A percentile compares a stretch with the other conserved stretches of the same genome.
Conservation (phyloP, 1,140 invertebrate genomes). For the Aphelenchoides besseyi region DNA sequence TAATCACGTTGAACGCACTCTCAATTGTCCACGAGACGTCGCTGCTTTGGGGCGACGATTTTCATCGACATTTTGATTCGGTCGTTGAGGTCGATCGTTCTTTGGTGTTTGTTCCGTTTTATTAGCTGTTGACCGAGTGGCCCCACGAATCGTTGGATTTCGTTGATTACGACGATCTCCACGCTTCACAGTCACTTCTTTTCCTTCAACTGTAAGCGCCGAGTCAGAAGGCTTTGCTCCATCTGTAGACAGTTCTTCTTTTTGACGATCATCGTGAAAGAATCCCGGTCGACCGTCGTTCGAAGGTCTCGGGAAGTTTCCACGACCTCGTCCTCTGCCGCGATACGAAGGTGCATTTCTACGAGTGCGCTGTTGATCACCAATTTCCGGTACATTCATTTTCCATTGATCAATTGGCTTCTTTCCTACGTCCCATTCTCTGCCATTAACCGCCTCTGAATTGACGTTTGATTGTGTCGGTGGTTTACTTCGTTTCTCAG, state of each 20-base stretch:
- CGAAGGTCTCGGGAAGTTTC: too few relatives aligned
- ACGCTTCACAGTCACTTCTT: neutral
- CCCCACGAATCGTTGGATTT: neutral
- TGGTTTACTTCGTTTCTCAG: neutral
- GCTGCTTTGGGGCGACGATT: neutral
- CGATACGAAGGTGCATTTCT: neutral
- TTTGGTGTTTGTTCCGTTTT: neutral
- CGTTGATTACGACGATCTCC: neutral
- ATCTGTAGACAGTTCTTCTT: neutral
- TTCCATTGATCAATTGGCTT: slow-evolving; percentile 12
- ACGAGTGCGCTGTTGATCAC: neutral
- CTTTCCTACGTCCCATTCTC: slow-evolving; percentile 17
- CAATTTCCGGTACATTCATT: slow-evolving; percentile 18
- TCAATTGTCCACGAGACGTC: too few relatives aligned
- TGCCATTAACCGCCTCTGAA: slow-evolving; percentile 14
- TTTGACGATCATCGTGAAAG: slow-evolving; percentile 8
- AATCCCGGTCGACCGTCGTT: neutral
- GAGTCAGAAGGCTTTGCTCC: neutral
- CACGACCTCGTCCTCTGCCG: neutral
- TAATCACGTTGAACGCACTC: too few relatives aligned
- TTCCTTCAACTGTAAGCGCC: neutral
- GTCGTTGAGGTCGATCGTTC: neutral
- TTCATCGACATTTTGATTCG: neutral
- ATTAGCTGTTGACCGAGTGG: neutral
- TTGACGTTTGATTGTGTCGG: slow-evolving; percentile 9